Evolutionary conservation across 92 coral and sea anemone species (phyloP).

Genomic region (Parazoanthus swiftii): DNA sequence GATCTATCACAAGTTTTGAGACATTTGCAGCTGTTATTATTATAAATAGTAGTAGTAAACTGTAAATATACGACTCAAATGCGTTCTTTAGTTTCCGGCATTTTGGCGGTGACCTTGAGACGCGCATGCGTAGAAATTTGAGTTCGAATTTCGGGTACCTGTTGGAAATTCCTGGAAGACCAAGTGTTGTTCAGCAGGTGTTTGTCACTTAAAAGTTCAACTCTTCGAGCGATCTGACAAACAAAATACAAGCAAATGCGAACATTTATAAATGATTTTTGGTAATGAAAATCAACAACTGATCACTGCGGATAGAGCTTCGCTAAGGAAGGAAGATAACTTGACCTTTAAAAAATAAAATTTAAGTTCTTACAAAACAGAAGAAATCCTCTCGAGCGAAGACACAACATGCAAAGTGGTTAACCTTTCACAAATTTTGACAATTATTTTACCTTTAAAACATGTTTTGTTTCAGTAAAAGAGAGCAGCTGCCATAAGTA

Average conservation of each 20-base stretch:
- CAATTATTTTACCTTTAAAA: too few species aligned
- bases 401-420: background rate
- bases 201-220: background rate
- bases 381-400: background rate
- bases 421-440: background rate
- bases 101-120: background rate
- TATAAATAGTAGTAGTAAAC: too few species aligned
- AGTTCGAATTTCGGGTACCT: slow-evolving; percentile 1
- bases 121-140: background rate
- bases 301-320: background rate
- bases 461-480: background rate
- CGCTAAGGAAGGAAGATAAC: background rate
- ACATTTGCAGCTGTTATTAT: background rate
- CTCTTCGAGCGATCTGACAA: background rate
- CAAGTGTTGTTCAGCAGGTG: background rate
- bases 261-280: too few species aligned
- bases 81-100: background rate
- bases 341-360: background rate
- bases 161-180: background rate
- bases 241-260: background rate
- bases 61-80: background rate
- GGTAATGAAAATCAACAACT: background rate
- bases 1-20: background rate
- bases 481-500: background rate
- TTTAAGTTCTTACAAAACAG: background rate